Evolutionary conservation across 2,113 vertebrate genomes (phyloP), one percentile per base, ranked within the genome.

Genomic region (Romanogobio albipinnatus): DNA sequence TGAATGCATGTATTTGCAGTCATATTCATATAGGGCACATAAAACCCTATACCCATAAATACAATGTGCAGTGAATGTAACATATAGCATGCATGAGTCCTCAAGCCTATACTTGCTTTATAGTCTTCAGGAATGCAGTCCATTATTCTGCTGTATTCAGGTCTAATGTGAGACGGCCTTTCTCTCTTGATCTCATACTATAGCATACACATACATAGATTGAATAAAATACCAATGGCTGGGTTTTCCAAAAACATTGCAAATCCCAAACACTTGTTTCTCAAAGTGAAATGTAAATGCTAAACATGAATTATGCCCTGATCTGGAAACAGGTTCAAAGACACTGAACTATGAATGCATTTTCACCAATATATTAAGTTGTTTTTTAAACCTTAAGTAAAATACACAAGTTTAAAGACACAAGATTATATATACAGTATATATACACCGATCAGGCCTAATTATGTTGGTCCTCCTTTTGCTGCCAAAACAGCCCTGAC

Each of bases 1-100:
- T 64, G 74, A 62, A 53, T 76, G 70, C 49, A 66, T 70, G 58
- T 26, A 77, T 33, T 77, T 24, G 73, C 33, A 53, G 15, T 56
- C 43, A 76, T 45, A 29, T 47, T 58, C 51, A 81, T 59, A 77
- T 36, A 86, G 71, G 26, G 26, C 76, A 80, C 58, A 78, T 76
- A 85, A 83, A 87, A 33, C 76, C 68, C 47, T 49, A 29, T 56
- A 76, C 33, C 56, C 79, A 78, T 26, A 83, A 85, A 83, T 75
- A 47, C 81, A 84, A 51, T 70, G 22, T 15, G 13, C 56, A 61
- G 53, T 56, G 53, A 56, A 7, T 2, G 17, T 56, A 53, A 45
- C 26, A 47, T 61, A 19, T 19, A 45, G 56, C 59, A 29, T 53
- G 43, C 22, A 71, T n/a, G 4, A n/a, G 11, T 47, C 43, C 43